Percentiles rank a stretch among this genome's conserved stretches.
phyloP scores from a whole-genome alignment of 2,888 invertebrate genomes.

The Euproctis similis region DNA sequence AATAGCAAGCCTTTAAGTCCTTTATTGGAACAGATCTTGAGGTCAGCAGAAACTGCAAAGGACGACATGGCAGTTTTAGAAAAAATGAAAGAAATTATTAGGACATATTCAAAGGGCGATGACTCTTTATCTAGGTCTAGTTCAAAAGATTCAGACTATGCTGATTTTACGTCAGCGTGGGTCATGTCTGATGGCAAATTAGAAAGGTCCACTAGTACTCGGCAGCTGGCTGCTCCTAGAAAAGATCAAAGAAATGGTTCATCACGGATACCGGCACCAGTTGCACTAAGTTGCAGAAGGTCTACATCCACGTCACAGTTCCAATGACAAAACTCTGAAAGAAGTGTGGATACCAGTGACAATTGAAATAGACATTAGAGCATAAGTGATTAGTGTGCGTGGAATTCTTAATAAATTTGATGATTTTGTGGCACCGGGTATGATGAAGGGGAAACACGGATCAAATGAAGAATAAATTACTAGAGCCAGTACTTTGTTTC shows the following conservation, averaged over 20 bases:
- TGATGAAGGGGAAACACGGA: constrained; percentile 9
- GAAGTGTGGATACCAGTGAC: constrained; percentile 26
- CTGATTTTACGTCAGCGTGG: constrained; percentile 83
- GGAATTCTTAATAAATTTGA: constrained; percentile 11
- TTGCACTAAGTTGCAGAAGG: constrained; percentile 58
- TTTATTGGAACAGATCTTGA: constrained; percentile 81
- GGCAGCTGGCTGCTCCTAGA: constrained; percentile 64
- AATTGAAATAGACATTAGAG: constrained; percentile 16
- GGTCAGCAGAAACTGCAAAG: constrained; percentile 81
- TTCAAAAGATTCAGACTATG: constrained; percentile 76
- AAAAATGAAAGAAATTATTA: constrained; percentile 81
- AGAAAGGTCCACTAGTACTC: constrained; percentile 75
- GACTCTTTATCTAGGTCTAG: constrained; percentile 66
- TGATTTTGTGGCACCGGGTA: constrained; percentile 16
- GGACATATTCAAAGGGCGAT: constrained; percentile 64
- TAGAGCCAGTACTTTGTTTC: no score
- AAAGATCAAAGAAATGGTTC: constrained; percentile 60
- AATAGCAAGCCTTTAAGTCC: constrained; percentile 78
- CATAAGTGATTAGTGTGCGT: constrained; percentile 13
- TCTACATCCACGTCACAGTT: constrained; percentile 67
- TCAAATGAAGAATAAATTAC: no score
- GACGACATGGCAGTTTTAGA: constrained; percentile 84
- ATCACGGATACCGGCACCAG: constrained; percentile 66
- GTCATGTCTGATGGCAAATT: constrained; percentile 82
- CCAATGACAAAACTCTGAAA: constrained; percentile 49